Conservation (phyloP, 2,113 vertebrate genomes). For the Lepisosteus osseus region DNA sequence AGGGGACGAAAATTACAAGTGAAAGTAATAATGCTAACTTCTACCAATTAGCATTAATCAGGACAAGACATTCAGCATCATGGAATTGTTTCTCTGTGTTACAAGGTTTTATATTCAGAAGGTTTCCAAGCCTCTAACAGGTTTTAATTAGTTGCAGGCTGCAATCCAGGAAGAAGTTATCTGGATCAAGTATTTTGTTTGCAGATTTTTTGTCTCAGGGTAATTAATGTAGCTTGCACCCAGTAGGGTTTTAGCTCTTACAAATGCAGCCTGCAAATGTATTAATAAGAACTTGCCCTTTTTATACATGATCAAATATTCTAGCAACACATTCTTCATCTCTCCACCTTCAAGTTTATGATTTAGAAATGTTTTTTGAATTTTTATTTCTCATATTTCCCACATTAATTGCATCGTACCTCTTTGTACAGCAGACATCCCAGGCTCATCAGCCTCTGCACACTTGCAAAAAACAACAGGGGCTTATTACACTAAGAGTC, state of each 20-base stretch:
- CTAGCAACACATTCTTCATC: too few species aligned
- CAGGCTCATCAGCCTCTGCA: too few species aligned
- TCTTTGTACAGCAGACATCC: too few species aligned
- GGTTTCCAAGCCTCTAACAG: not conserved
- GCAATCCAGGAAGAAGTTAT: not conserved
- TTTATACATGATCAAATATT: too few species aligned
- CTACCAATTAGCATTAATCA: constrained; percentile 1
- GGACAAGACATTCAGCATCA: not conserved
- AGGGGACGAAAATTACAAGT: not conserved
- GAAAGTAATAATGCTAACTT: not conserved
- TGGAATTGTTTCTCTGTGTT: not conserved
- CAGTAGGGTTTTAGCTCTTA: not conserved
- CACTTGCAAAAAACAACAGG: too few species aligned
- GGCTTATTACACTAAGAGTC: too few species aligned
- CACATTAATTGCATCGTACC: too few species aligned
- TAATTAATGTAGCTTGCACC: not conserved
- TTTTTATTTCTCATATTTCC: too few species aligned
- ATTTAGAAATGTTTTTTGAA: too few species aligned
- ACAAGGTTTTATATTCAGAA: not conserved
- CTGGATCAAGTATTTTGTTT: constrained; percentile 11
- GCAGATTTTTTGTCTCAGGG: not conserved
- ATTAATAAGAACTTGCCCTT: too few species aligned
- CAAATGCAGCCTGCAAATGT: too few species aligned
- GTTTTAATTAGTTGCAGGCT: constrained; percentile 8
- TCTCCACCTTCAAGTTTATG: too few species aligned